A percentile compares a stretch with the other conserved stretches of the same genome.
These are phyloP conservation scores for Prosopocoilus inquinatus DNA, from an alignment of 2,888 invertebrate genomes.

Conservation along the genomic window DNA sequence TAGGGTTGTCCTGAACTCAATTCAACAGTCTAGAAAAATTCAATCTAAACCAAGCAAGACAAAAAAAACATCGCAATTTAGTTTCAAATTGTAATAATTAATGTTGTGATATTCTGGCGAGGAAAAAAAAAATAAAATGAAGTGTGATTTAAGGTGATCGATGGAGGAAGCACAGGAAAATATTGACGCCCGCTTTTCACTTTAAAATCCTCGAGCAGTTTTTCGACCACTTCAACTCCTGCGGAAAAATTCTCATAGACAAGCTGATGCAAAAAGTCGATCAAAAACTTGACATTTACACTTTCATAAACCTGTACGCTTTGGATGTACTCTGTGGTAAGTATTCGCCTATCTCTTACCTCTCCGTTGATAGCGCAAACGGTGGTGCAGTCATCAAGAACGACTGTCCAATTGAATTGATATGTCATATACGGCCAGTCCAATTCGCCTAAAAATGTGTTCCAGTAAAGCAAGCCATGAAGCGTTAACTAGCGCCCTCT, in stretches of 20 bases:
- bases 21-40: background rate
- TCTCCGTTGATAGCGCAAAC: too few relatives aligned
- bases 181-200: constrained; percentile 52
- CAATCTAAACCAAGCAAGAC: background rate
- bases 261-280: constrained; percentile 22
- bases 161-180: constrained; percentile 50
- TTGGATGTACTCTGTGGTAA: constrained; percentile 49
- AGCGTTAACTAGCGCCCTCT: too few relatives aligned
- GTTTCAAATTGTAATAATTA: too few relatives aligned
- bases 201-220: constrained; percentile 50
- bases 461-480: too few relatives aligned
- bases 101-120: too few relatives aligned
- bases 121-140: background rate
- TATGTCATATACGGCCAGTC: too few relatives aligned
- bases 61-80: too few relatives aligned
- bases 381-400: too few relatives aligned
- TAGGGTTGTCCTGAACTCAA: background rate
- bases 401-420: too few relatives aligned
- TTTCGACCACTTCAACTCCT: constrained; percentile 45
- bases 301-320: constrained; percentile 48
- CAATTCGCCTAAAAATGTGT: too few relatives aligned
- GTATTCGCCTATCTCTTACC: background rate
- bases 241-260: constrained; percentile 49
- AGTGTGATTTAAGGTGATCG: constrained; percentile 25
- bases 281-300: constrained; percentile 48